phyloP scores from a whole-genome alignment of 2,113 vertebrate genomes.

The Saimiri boliviensis region DNA sequence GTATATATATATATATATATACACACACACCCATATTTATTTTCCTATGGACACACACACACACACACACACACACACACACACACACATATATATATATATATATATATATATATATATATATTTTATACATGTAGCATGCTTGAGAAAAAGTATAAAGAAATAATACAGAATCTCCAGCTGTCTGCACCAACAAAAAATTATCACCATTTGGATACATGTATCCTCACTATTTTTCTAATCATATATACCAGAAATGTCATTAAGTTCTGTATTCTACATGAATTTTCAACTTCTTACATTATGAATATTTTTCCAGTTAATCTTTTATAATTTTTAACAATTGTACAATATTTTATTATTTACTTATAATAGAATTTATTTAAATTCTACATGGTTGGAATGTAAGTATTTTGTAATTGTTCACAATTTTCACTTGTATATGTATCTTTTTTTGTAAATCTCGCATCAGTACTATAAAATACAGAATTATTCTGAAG shows the following conservation, averaged over 20 bases:
- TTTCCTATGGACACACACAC: no score
- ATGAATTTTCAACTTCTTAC: background rate
- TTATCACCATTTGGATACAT: background rate
- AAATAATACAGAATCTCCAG: background rate
- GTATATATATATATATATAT: no score
- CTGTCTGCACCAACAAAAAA: background rate
- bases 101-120: no score
- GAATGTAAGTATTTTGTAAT: background rate
- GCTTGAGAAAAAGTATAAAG: background rate
- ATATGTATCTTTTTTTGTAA: background rate
- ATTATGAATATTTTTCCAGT: background rate
- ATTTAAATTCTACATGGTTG: background rate
- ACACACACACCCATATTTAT: no score
- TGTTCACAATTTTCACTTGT: background rate
- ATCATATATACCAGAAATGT: background rate
- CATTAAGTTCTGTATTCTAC: background rate
- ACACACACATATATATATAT: no score
- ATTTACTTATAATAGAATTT: background rate
- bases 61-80: no score
- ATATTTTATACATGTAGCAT: background rate
- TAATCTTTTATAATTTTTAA: background rate
- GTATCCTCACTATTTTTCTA: background rate
- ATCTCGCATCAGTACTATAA: background rate
- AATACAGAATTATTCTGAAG: background rate
- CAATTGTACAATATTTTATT: background rate